These are phyloP conservation scores for Cheilosia variabilis DNA, from an alignment of 2,888 invertebrate species.

Conservation along the genomic window DNA sequence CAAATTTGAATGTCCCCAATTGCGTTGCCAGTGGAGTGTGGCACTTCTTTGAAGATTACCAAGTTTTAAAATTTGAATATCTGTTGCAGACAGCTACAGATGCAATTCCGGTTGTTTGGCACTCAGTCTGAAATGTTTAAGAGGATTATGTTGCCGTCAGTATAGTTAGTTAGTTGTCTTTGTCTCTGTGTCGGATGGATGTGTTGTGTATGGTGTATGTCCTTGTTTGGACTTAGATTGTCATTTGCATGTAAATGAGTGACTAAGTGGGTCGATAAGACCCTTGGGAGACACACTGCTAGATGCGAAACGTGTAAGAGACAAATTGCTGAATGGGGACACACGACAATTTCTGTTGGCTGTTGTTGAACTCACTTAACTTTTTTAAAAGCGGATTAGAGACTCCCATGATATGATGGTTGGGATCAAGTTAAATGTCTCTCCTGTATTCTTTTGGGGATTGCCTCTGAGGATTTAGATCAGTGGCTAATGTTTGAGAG, in stretches of 20 bases:
- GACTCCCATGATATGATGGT: too few relatives aligned
- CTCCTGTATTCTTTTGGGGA: too few relatives aligned
- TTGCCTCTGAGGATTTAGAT: too few relatives aligned
- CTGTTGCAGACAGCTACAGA: neutral
- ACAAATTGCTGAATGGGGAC: neutral
- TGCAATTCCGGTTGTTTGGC: neutral
- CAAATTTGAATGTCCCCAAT: slow-evolving; percentile 13
- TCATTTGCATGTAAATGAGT: slow-evolving; percentile 21
- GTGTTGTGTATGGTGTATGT: neutral
- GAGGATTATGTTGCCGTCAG: slow-evolving; percentile 7
- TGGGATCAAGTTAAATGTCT: too few relatives aligned
- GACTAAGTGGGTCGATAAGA: neutral
- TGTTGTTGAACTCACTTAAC: too few relatives aligned
- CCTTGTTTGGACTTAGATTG: slow-evolving; percentile 4
- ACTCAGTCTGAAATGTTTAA: slow-evolving; percentile 8
- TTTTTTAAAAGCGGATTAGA: too few relatives aligned
- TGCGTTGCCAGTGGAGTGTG: slow-evolving; percentile 11
- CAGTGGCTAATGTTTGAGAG: too few relatives aligned
- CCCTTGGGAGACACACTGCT: neutral
- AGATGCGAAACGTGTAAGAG: neutral
- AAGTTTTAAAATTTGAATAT: slow-evolving; percentile 14
- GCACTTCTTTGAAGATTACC: slow-evolving; percentile 14
- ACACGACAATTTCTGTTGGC: too few relatives aligned
- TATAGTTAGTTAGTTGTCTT: neutral
- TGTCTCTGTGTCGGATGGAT: neutral